These are phyloP conservation scores for Babyrousa celebensis DNA, from an alignment of 2,797 vertebrate genomes.

Conservation along the genomic window DNA sequence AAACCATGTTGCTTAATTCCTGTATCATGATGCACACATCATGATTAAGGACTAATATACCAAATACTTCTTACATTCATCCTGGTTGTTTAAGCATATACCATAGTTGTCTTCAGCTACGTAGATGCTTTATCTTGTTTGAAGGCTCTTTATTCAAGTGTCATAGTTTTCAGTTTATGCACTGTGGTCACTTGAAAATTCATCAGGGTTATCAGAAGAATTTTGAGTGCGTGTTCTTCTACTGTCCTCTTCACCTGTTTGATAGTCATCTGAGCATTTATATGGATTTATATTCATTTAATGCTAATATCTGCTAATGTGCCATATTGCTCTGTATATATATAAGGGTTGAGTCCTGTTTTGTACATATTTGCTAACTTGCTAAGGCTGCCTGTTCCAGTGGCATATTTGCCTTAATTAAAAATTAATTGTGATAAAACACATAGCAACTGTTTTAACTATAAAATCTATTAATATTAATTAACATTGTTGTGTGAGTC, in stretches of 20 bases:
- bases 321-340: background rate
- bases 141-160: background rate
- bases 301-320: background rate
- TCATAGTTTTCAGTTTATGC: conserved; percentile 23
- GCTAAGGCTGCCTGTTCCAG: background rate
- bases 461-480: background rate
- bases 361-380: background rate
- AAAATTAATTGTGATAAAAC: background rate
- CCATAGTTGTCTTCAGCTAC: background rate
- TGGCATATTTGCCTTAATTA: background rate
- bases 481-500: background rate
- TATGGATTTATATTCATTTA: background rate
- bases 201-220: background rate
- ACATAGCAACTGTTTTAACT: conserved; percentile 34
- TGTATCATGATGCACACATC: background rate
- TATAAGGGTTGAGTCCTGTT: background rate
- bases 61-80: background rate
- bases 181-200: conserved; percentile 25
- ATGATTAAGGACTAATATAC: background rate
- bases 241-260: background rate
- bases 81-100: background rate
- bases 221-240: background rate
- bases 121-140: background rate
- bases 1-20: background rate
- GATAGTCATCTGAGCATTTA: background rate